These are phyloP conservation scores for Xiphias gladius DNA, from an alignment of 2,113 vertebrate species.

Conservation along the genomic window DNA sequence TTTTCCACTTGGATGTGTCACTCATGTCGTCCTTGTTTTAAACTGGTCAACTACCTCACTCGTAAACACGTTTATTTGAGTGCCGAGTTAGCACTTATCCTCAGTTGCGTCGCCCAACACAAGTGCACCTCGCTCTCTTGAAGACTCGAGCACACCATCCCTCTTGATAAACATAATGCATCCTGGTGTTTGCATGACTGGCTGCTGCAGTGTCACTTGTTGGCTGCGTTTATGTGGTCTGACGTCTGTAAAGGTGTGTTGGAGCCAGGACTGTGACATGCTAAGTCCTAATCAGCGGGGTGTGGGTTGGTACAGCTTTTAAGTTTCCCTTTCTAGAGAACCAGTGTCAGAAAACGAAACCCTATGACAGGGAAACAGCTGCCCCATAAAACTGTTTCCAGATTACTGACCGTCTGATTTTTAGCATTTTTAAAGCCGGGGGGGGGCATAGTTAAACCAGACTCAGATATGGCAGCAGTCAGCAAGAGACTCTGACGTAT, in stretches of 20 bases:
- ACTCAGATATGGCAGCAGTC: neutral
- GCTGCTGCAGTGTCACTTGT: constrained; percentile 63
- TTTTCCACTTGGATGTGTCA: neutral
- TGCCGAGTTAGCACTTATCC: constrained; percentile 27
- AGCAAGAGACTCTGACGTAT: neutral
- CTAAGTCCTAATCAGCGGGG: constrained; percentile 53
- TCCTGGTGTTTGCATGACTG: constrained; percentile 47
- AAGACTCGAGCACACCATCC: constrained; percentile 72
- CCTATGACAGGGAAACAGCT: constrained; percentile 47
- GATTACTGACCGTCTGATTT: constrained; percentile 24
- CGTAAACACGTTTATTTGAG: neutral
- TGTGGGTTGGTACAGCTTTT: constrained; percentile 64
- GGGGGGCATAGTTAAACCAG: constrained; percentile 11
- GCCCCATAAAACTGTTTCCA: constrained; percentile 40
- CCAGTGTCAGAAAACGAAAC: constrained; percentile 67
- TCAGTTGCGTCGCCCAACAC: constrained; percentile 16
- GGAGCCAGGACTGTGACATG: constrained; percentile 48
- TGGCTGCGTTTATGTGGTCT: constrained; percentile 50
- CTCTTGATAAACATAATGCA: constrained; percentile 80
- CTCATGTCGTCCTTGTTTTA: neutral
- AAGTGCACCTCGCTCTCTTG: constrained; percentile 45
- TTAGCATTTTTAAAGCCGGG: constrained; percentile 22
- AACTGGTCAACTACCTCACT: neutral
- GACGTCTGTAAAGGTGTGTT: constrained; percentile 77
- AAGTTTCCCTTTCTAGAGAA: constrained; percentile 78